Percentiles rank a stretch among this genome's conserved stretches.
Evolutionary conservation across 2,797 vertebrate genomes (phyloP).

Genomic region (Chelonia mydas): DNA sequence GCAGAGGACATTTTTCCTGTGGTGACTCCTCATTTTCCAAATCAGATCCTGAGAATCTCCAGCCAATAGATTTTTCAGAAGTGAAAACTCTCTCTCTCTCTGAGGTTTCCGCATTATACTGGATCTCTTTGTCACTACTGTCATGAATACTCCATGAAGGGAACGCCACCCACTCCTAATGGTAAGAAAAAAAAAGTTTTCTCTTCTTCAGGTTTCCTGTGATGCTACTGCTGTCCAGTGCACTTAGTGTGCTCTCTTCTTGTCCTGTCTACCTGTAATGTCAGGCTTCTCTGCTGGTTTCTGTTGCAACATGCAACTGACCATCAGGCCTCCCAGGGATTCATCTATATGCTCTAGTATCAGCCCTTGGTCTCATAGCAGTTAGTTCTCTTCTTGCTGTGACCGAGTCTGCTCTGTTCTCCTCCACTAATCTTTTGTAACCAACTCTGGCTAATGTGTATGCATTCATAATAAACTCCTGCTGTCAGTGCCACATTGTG

Average conservation of each 20-base stretch:
- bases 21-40: neutral
- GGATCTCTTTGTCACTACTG: neutral
- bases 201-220: neutral
- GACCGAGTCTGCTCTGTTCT: neutral
- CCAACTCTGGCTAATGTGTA: neutral
- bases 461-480: neutral
- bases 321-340: neutral
- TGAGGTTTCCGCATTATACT: neutral
- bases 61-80: neutral
- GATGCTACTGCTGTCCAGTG: neutral
- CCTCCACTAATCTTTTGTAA: neutral
- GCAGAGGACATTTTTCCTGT: rapidly evolving
- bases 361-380: neutral
- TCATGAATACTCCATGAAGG: rapidly evolving
- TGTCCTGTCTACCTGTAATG: neutral
- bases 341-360: neutral
- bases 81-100: neutral
- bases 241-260: neutral
- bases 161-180: neutral
- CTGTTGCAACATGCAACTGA: neutral
- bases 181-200: neutral
- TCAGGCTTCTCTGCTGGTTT: neutral
- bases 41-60: neutral
- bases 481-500: neutral
- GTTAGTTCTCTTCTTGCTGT: neutral